Evolutionary conservation across 2,113 vertebrate species (phyloP), one percentile per base, ranked within the genome.

Genomic region (Enhydra lutris): DNA sequence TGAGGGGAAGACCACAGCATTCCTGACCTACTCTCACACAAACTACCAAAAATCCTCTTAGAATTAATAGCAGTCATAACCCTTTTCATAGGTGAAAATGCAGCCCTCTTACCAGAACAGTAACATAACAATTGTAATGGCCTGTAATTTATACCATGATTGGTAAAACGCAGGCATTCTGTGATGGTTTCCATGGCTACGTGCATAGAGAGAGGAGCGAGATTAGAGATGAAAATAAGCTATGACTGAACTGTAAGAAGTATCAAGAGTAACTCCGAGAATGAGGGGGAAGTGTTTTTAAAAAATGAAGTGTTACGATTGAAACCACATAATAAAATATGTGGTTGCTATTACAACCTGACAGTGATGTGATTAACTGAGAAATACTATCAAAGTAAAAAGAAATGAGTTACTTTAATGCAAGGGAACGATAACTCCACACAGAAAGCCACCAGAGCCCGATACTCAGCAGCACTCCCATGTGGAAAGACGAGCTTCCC

Each of bases 101-200:
- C 65, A 96, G 89, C 34, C 26, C 81, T 95, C 94, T 91, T 89
- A 92, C 52, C 52, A 80, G 94, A 96, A 91, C 69, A 83, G 91
- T 71, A 96, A 86, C 45, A 63, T 76, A 87, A 94, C 67, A 93
- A 87, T 91, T 34, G 50, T 71, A 90, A 97, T 93, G 86, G 94
- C 94, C 94, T 94, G 59, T 96, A 94, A 97, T 96, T 96, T 94
- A 96, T 94, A 94, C 95, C 71, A 80, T 45, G 67, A 96, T 96
- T 98, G 97, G 94, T 97, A 98, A 98, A 97, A 96, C 3, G 74
- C 96, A 95, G 89, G 82, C 91, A 97, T 95, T 96, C 47, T 42
- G 59, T 79, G 84, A 76, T 93, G 94, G 96, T 98, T 96, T 74
- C 98, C 95, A 98, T 98, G 97, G 84, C 74, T 93, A 98, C 97